Conservation (phyloP, 2,888 invertebrate genomes). For the Tipula unca region DNA sequence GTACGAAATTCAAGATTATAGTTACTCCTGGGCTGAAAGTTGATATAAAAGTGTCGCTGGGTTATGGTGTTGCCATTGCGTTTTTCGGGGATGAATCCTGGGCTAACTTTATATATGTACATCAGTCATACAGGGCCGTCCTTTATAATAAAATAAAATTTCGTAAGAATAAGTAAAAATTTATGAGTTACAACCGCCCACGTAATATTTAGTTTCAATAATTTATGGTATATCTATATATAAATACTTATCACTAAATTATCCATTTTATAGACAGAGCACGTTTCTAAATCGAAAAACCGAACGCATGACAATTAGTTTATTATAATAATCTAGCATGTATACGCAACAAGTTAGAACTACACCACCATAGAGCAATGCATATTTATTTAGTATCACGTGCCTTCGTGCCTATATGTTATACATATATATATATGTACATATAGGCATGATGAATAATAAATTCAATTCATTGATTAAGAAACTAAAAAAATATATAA, state of each 20-base stretch:
- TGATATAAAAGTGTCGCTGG: no score
- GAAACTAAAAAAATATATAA: not conserved
- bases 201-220: no score
- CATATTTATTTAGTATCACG: not conserved
- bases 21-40: no score
- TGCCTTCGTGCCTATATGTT: not conserved
- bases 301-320: not conserved
- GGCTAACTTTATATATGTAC: no score
- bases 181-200: no score
- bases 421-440: not conserved
- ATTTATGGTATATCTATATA: not conserved
- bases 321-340: not conserved
- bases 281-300: not conserved
- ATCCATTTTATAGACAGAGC: not conserved
- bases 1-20: no score
- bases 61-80: no score
- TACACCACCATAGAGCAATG: not conserved
- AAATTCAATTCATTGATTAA: not conserved
- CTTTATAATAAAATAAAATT: no score
- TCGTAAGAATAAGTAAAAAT: no score
- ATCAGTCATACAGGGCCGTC: no score
- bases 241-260: not conserved
- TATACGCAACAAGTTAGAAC: not conserved
- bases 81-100: no score
- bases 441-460: not conserved